Evolutionary conservation across 2,888 invertebrate species (phyloP), one percentile per base, ranked within the genome.

Genomic region (Helleia helle): DNA sequence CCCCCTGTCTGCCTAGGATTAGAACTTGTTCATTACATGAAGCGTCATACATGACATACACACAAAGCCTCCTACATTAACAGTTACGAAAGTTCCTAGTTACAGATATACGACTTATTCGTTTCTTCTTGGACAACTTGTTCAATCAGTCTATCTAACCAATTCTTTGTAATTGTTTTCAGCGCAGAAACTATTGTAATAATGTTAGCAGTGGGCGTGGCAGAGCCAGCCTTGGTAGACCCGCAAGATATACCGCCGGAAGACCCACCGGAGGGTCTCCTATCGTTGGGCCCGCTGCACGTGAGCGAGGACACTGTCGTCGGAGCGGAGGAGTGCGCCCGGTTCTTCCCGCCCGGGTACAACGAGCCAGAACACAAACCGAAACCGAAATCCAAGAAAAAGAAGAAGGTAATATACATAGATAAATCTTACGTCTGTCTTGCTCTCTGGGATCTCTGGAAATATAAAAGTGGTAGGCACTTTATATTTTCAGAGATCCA

Each of bases 161-260:
- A n/a, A n/a, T n/a, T n/a, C n/a, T n/a, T n/a, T n/a, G n/a, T 14
- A 4, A n/a, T 37, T 17, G 7, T 18, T 43, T 41, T 62, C 71
- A 92, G 92, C 49, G 81, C 85, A 53, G 91, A 91, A 56, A 91
- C 90, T 49, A 72, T 93, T 51, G 87, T 93, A 1, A 60, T 93
- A 4, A 90, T 92, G 73, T 70, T 93, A 8, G 87, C 89, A 49
- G 84, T 87, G 9, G 88, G 87, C 7, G 88, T 88, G 1, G 89
- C 90, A 4, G 88, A 89, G 18, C 86, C 92, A 24, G 67, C 88
- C 2, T 85, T 89, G 0, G 89, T 91, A 27, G 88, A 88, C 0
- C 87, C 88, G 4, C 75, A 86, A 1, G 86, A 87, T 0, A 87
- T 90, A 0, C 83, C 88, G 1, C 91, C 90, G 1, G 73, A 87